Base-by-base conservation (phyloP, 2,888 invertebrate genomes). In the Gisinianus flammeolus region DNA sequence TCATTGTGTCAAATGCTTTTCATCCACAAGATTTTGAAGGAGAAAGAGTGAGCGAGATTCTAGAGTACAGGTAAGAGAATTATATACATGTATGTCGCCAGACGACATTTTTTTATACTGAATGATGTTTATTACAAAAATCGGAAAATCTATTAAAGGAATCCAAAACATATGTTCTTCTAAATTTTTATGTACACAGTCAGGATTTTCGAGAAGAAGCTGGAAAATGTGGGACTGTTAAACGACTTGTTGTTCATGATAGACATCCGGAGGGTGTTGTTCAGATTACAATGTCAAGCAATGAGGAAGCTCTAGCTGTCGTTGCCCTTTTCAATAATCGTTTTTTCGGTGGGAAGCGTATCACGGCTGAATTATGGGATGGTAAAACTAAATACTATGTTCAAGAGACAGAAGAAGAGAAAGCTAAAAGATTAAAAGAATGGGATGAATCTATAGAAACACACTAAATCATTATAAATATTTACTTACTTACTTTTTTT, bases 191-290 rank as follows among this genome's bases (percentile, higher is more conserved):
- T n/a, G n/a, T n/a, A n/a, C n/a, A n/a, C n/a, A 94, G 96, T 86
- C 93, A 94, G 85, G 96, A 97, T 86, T 89, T 99, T 82, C 89
- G 95, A 74, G 93, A 94, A 78, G 96, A 97, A 87, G 95, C 95
- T 87, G 86, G 90, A 4, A 97, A 97, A 88, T 94, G 94, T 87
- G 99, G 99, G 6, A 92, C 93, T 76, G 96, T 98, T 0, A 92
- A 93, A 82, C 97, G 96, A 89, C 94, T 99, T 28, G 90, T 93
- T 0, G 90, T 98, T 56, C 96, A 93, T 88, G 98, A 98, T 88
- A 89, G 95, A 83, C 94, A 98, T 89, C 93, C 94, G 0, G 97
- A 98, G 85, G 99, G 99, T 28, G 93, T 98, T 0, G 96, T 95
- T 0, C 94, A 97, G 85, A 91, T 99, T 0, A 93, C 92, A 26